Percentiles rank a stretch among this genome's conserved stretches.
Evolutionary conservation across 2,113 vertebrate species (phyloP).

Genomic region (Hirundichthys speculiger): DNA sequence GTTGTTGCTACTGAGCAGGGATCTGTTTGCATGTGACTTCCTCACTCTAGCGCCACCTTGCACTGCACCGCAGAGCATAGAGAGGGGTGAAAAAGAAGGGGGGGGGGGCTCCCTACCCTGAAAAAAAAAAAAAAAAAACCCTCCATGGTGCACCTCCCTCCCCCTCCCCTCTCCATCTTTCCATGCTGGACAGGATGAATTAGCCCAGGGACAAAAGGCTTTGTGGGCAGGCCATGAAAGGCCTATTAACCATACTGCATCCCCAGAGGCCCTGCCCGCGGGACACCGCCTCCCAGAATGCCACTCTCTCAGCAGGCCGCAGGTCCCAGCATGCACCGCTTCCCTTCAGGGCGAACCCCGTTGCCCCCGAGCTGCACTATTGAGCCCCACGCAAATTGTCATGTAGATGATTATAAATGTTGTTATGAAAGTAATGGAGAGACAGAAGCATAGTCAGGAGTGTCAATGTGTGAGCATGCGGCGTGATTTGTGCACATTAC

Average conservation of each 20-base stretch:
- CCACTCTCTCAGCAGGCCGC: constrained; percentile 78
- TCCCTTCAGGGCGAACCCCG: constrained; percentile 76
- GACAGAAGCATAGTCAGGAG: constrained; percentile 38
- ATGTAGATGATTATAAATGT: constrained; percentile 79
- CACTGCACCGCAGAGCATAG: constrained; percentile 24
- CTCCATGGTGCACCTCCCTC: constrained; percentile 63
- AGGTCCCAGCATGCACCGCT: constrained; percentile 80
- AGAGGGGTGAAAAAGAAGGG: constrained; percentile 22
- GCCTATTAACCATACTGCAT: constrained; percentile 87
- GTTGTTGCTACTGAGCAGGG: constrained; percentile 51
- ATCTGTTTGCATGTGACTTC: constrained; percentile 52
- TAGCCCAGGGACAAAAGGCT: constrained; percentile 85
- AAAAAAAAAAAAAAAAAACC: constrained; percentile 47
- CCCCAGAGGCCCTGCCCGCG: constrained; percentile 84
- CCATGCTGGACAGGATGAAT: constrained; percentile 82
- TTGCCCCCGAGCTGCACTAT: constrained; percentile 66
- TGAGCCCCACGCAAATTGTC: constrained; percentile 74
- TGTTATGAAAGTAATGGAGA: constrained; percentile 69
- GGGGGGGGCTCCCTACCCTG: constrained; percentile 46
- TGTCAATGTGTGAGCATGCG: constrained; percentile 48
- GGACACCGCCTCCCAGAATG: constrained; percentile 82
- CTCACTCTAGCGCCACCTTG: constrained; percentile 63
- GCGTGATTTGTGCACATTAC: constrained; percentile 63
- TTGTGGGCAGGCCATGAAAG: constrained; percentile 88
- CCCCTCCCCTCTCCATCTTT: constrained; percentile 62